Evolutionary conservation across 2,888 invertebrate species (phyloP).

Genomic region (Phortica okadai): DNA sequence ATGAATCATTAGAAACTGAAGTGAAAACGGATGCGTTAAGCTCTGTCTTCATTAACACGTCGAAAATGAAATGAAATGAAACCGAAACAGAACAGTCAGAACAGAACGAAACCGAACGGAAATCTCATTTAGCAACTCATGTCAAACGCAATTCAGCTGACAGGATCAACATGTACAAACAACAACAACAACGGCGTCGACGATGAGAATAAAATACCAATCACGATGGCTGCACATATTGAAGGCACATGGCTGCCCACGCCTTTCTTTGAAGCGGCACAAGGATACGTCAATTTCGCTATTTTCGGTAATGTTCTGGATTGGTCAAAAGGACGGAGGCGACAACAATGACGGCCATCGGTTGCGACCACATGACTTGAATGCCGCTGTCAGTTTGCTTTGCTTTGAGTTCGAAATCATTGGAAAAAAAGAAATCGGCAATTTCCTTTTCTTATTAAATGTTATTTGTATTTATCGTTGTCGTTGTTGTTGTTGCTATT

Average conservation of each 20-base stretch:
- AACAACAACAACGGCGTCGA: background rate
- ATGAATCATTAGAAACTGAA: slow-evolving; percentile 7
- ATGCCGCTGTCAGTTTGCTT: background rate
- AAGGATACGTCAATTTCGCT: slow-evolving; percentile 52
- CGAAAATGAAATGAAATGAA: background rate
- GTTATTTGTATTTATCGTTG: slow-evolving; percentile 69
- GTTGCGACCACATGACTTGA: background rate
- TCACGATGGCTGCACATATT: background rate
- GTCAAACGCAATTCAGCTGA: slow-evolving; percentile 30
- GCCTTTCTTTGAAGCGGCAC: background rate
- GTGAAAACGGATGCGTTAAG: slow-evolving; percentile 43
- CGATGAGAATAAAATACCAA: slow-evolving; percentile 43
- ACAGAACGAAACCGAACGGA: background rate
- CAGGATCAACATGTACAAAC: slow-evolving; percentile 28
- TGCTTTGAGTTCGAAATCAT: slow-evolving; percentile 2
- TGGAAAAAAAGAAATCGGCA: slow-evolving; percentile 58
- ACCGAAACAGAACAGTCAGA: background rate
- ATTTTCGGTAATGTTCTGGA: slow-evolving; percentile 20
- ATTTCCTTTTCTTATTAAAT: slow-evolving; percentile 70
- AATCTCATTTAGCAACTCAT: slow-evolving; percentile 41
- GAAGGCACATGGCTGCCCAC: background rate
- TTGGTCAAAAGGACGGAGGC: slow-evolving; percentile 13
- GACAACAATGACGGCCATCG: too few relatives aligned
- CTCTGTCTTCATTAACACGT: slow-evolving; percentile 18
- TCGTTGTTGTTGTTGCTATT: slow-evolving; percentile 39